Conservation (phyloP, 2,888 invertebrate genomes). For the Catocala nupta region DNA sequence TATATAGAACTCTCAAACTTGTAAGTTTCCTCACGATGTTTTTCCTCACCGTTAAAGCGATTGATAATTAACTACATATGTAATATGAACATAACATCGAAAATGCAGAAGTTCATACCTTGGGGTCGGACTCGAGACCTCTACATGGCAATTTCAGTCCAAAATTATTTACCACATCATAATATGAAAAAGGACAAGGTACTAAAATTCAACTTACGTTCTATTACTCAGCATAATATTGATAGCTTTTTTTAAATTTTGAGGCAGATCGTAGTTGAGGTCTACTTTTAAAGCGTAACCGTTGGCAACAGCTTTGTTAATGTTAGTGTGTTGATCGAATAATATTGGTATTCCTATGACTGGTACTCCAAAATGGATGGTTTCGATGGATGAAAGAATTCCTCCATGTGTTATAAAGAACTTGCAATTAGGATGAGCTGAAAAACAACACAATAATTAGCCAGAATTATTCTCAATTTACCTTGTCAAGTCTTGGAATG, state of each 20-base stretch:
- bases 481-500: too few species aligned
- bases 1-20: too few species aligned
- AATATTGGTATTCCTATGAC: slow-evolving; percentile 64
- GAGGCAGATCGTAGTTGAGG: slow-evolving; percentile 53
- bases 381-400: slow-evolving; percentile 62
- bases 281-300: slow-evolving; percentile 62
- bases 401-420: slow-evolving; percentile 68
- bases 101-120: too few species aligned
- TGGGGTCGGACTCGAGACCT: too few species aligned
- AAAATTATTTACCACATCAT: background rate
- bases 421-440: slow-evolving; percentile 63
- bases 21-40: too few species aligned
- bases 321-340: slow-evolving; percentile 69
- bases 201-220: slow-evolving; percentile 3
- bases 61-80: too few species aligned
- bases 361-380: slow-evolving; percentile 66
- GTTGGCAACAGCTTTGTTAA: slow-evolving; percentile 60
- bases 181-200: background rate
- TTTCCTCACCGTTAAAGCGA: too few species aligned
- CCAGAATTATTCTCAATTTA: too few species aligned
- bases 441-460: slow-evolving; percentile 19
- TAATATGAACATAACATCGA: too few species aligned
- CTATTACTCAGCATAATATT: slow-evolving; percentile 52
- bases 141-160: too few species aligned
- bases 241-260: slow-evolving; percentile 59